A percentile compares a stretch with the other conserved stretches of the same genome.
Evolutionary conservation across 23 tunicate genomes (phyloP).

Genomic region (Aplidium turbinatum): DNA sequence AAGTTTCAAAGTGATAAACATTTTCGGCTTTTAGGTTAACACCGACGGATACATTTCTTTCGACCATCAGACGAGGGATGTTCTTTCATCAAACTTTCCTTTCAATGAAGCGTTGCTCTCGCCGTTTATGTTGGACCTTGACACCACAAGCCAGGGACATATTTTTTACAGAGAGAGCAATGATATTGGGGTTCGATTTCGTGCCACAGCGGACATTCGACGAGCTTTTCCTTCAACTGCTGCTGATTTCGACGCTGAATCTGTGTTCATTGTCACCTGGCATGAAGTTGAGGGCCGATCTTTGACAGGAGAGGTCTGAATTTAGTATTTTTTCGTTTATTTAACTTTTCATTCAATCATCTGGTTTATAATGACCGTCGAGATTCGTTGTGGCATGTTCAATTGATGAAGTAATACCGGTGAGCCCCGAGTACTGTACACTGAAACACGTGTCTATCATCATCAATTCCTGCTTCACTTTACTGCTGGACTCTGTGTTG

Average conservation of each 20-base stretch:
- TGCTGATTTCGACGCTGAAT: conserved; percentile 61
- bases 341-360: too few species aligned
- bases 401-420: too few species aligned
- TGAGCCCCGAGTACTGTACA: too few species aligned
- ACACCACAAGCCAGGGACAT: conserved; percentile 50
- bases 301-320: conserved; percentile 26
- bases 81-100: conserved; percentile 46
- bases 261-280: conserved; percentile 91
- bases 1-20: background rate
- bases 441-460: too few species aligned
- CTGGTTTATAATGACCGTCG: too few species aligned
- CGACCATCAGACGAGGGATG: conserved; percentile 26
- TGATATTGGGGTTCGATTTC: conserved; percentile 25
- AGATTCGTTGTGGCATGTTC: too few species aligned
- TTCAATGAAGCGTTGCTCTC: conserved; percentile 65
- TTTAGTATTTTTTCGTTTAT: background rate
- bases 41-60: conserved; percentile 83
- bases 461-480: too few species aligned
- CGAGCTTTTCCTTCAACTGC: conserved; percentile 53
- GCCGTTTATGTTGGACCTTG: conserved; percentile 79
- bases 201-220: conserved; percentile 71
- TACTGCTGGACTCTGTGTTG: too few species aligned
- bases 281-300: conserved; percentile 55
- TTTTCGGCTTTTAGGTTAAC: conserved; percentile 54
- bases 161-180: conserved; percentile 62